These are phyloP conservation scores for Tragulus kanchil DNA, from an alignment of 2,113 vertebrate genomes.

Conservation along the genomic window DNA sequence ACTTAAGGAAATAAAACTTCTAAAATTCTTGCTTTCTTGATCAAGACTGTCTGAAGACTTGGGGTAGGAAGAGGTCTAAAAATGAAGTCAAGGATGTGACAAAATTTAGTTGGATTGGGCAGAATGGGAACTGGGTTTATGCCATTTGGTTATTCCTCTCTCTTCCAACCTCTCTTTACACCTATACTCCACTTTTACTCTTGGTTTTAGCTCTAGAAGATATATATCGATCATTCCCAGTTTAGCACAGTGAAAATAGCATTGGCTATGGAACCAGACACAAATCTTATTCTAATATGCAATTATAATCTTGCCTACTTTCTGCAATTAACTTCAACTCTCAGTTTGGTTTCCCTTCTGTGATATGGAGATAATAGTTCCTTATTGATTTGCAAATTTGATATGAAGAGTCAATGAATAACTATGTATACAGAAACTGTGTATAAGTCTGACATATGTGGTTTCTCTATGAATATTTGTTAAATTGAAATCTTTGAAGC, in stretches of 20 bases:
- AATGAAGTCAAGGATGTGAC: neutral
- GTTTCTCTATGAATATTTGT: constrained; percentile 34
- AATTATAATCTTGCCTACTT: neutral
- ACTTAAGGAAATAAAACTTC: neutral
- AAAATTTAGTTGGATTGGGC: neutral
- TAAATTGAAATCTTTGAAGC: constrained; percentile 3
- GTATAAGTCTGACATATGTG: neutral
- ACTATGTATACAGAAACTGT: neutral
- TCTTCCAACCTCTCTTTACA: neutral
- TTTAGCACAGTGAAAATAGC: neutral
- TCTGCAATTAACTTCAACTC: neutral
- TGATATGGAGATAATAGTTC: neutral
- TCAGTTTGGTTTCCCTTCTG: constrained; percentile 21
- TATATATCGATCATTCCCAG: neutral
- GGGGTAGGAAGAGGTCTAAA: neutral
- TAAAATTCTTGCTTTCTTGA: neutral
- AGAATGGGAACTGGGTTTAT: neutral
- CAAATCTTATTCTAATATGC: neutral
- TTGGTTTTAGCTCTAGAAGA: neutral
- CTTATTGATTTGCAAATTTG: neutral
- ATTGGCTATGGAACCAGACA: neutral
- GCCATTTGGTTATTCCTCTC: neutral
- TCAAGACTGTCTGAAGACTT: neutral
- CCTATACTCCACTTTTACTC: neutral
- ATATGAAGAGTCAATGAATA: neutral